A percentile compares a stretch with the other conserved stretches of the same genome.
These are phyloP conservation scores for Taeniopygia guttata DNA, from an alignment of 2,797 vertebrate genomes.

Conservation along the genomic window DNA sequence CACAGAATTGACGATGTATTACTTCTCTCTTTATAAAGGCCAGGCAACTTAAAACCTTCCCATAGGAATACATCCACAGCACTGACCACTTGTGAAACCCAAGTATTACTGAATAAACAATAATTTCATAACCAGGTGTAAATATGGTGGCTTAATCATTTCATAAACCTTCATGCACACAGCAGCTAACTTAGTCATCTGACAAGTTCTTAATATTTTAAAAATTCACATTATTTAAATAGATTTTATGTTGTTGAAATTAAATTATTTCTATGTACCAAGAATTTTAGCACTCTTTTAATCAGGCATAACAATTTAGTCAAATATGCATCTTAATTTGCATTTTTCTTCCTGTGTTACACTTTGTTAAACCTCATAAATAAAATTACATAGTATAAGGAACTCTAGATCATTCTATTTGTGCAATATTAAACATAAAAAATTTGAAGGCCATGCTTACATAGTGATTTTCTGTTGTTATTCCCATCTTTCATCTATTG, in stretches of 20 bases:
- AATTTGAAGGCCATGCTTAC: not conserved
- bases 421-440: not conserved
- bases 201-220: not conserved
- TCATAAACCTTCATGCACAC: not conserved
- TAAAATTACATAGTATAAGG: not conserved
- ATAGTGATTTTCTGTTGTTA: not conserved
- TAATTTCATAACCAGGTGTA: not conserved
- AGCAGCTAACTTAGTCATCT: not conserved
- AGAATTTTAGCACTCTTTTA: not conserved
- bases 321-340: not conserved
- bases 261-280: not conserved
- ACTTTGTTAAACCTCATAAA: not conserved
- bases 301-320: not conserved
- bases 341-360: not conserved
- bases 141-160: not conserved
- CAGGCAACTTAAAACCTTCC: not conserved
- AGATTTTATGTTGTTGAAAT: not conserved
- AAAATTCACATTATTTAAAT: not conserved
- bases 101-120: not conserved
- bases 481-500: slow-evolving; percentile 64
- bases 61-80: not conserved
- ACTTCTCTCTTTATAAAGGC: not conserved
- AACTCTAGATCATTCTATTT: not conserved
- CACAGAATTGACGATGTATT: not conserved
- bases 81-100: not conserved